Conservation (phyloP, 2,113 vertebrate genomes). For the Ciconia maguari region DNA sequence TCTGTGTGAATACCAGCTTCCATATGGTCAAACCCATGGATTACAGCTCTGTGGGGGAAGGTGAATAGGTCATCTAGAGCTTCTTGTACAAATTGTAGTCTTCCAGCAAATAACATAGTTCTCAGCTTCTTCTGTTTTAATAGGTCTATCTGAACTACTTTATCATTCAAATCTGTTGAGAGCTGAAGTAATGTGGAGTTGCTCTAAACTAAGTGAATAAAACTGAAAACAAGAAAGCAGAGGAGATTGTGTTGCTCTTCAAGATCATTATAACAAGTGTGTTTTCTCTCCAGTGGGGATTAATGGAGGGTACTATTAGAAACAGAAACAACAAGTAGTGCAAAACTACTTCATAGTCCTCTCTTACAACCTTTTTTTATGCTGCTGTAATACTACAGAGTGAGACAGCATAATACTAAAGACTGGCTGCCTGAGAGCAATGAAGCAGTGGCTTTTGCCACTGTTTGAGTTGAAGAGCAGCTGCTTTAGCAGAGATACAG, state of each 20-base stretch:
- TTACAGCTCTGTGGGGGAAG: constrained; percentile 50
- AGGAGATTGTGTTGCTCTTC: neutral
- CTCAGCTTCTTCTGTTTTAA: constrained; percentile 49
- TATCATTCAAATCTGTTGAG: neutral
- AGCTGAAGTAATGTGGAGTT: neutral
- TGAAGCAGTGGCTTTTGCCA: neutral
- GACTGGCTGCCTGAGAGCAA: neutral
- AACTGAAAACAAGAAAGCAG: neutral
- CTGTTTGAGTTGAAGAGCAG: neutral
- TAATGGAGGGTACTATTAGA: neutral
- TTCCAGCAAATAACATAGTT: constrained; percentile 23
- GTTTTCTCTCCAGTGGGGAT: neutral
- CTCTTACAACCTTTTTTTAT: neutral
- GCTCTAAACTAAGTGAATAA: neutral
- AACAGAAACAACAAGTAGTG: neutral
- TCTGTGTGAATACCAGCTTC: constrained; percentile 57
- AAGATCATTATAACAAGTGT: neutral
- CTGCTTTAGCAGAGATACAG: neutral
- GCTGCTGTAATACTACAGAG: neutral
- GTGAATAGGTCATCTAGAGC: constrained; percentile 59
- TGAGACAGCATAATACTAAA: rapidly evolving
- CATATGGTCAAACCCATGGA: constrained; percentile 55
- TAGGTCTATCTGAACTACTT: neutral
- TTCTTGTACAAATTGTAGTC: constrained; percentile 54
- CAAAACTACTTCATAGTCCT: neutral